Evolutionary conservation across 2,888 invertebrate genomes (phyloP).

Genomic region (Tortrix viridana): DNA sequence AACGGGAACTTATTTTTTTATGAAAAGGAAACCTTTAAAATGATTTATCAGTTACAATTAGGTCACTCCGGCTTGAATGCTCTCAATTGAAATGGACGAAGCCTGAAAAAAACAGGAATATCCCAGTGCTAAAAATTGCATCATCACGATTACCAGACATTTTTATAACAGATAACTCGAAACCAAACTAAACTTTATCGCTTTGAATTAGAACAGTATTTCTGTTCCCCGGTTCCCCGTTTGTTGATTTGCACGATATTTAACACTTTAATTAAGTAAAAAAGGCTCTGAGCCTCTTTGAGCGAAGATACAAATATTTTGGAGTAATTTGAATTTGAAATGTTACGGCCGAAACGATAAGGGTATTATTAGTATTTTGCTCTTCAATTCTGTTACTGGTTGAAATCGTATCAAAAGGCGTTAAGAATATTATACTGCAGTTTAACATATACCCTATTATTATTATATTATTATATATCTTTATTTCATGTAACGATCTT

Average conservation of each 20-base stretch:
- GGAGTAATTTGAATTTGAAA: slow-evolving; percentile 7
- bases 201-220: neutral
- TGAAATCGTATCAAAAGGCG: too few species aligned
- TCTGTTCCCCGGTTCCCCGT: neutral
- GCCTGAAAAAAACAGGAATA: slow-evolving; percentile 5
- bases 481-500: too few species aligned
- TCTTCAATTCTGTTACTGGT: too few species aligned
- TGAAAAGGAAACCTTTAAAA: slow-evolving; percentile 40
- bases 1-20: slow-evolving; percentile 23
- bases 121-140: neutral
- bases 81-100: slow-evolving; percentile 43
- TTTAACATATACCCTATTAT: too few species aligned
- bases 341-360: neutral
- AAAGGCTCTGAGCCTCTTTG: slow-evolving; percentile 14
- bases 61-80: slow-evolving; percentile 48
- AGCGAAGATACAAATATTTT: slow-evolving; percentile 15
- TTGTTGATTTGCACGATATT: slow-evolving; percentile 22
- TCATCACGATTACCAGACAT: slow-evolving; percentile 7
- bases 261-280: slow-evolving; percentile 31
- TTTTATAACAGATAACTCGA: slow-evolving; percentile 1
- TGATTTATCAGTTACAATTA: slow-evolving; percentile 49
- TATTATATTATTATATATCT: too few species aligned
- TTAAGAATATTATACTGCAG: too few species aligned
- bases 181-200: neutral
- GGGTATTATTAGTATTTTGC: neutral